phyloP scores from a whole-genome alignment of 1,140 invertebrate species.

The Halyomorpha halys region DNA sequence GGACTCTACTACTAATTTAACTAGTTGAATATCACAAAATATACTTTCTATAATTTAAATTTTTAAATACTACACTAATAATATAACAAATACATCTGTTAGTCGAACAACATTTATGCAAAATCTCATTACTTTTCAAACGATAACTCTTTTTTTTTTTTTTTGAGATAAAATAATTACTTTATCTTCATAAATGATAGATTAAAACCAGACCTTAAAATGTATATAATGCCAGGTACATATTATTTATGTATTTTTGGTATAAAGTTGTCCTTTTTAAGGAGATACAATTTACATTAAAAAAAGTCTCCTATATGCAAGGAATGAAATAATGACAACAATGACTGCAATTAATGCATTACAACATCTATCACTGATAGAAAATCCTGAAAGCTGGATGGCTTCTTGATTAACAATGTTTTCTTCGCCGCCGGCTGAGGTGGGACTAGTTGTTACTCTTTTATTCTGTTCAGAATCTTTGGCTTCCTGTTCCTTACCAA shows the following conservation, averaged over 20 bases:
- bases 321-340: conserved; percentile 19
- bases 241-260: background rate
- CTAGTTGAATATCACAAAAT: too few relatives aligned
- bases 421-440: background rate
- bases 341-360: conserved; percentile 23
- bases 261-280: background rate
- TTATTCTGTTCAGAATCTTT: background rate
- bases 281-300: conserved; percentile 17
- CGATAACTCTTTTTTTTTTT: too few relatives aligned
- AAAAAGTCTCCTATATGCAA: conserved; percentile 25
- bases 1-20: too few relatives aligned
- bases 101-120: too few relatives aligned
- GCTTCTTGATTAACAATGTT: background rate
- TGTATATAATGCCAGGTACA: too few relatives aligned
- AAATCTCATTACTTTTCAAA: too few relatives aligned
- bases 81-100: too few relatives aligned
- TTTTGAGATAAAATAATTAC: too few relatives aligned
- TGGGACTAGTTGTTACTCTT: background rate
- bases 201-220: too few relatives aligned
- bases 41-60: too few relatives aligned
- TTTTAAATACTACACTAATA: too few relatives aligned
- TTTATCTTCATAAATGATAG: too few relatives aligned
- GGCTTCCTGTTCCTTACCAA: background rate
- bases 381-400: background rate
- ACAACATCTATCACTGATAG: conserved; percentile 12